Conservation (phyloP, 2,888 invertebrate species). For the Pediacus dermestoides region DNA sequence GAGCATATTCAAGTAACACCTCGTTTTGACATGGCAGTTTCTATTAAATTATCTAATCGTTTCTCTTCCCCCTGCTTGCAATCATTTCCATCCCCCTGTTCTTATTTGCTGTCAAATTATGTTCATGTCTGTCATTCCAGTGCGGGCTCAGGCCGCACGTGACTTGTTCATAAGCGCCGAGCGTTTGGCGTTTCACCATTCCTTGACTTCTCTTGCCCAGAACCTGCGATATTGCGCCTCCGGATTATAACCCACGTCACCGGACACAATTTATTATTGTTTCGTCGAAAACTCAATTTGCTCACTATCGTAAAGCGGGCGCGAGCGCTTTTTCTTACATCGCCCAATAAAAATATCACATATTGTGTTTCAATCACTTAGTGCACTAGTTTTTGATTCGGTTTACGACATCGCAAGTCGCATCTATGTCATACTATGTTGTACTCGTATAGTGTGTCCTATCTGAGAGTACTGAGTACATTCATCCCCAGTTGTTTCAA, state of each 20-base stretch:
- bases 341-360: slow-evolving; percentile 28
- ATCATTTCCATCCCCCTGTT: slow-evolving; percentile 47
- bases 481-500: slow-evolving; percentile 16
- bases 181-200: slow-evolving; percentile 17
- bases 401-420: too few species aligned
- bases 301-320: slow-evolving; percentile 33
- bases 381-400: too few species aligned
- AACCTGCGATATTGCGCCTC: slow-evolving; percentile 28
- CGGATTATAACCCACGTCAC: slow-evolving; percentile 29
- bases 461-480: too few species aligned
- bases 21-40: slow-evolving; percentile 41
- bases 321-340: slow-evolving; percentile 25
- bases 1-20: too few species aligned
- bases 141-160: slow-evolving; percentile 46
- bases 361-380: slow-evolving; percentile 24
- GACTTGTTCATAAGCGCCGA: slow-evolving; percentile 40
- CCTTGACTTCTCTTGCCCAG: slow-evolving; percentile 12
- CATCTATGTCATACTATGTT: too few species aligned
- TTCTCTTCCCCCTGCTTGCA: slow-evolving; percentile 38
- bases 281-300: slow-evolving; percentile 41
- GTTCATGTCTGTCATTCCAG: slow-evolving; percentile 50
- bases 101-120: slow-evolving; percentile 52
- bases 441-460: too few species aligned
- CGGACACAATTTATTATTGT: slow-evolving; percentile 40
- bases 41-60: slow-evolving; percentile 51